Evolutionary conservation across 2,797 vertebrate genomes (phyloP).

Genomic region (Natrix natrix): DNA sequence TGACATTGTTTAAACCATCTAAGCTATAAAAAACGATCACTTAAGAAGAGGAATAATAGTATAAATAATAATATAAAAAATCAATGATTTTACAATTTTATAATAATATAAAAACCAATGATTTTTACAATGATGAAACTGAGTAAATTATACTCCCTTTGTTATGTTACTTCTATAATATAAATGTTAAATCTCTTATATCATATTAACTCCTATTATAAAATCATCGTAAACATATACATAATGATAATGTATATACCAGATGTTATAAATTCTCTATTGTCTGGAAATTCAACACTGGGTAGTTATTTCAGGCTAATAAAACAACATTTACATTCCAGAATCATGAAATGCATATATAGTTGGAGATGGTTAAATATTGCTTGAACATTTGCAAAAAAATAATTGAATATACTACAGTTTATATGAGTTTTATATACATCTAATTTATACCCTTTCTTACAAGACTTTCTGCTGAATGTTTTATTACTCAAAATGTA

Average conservation of each 20-base stretch:
- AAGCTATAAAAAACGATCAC: not conserved
- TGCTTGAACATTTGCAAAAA: slow-evolving; percentile 35
- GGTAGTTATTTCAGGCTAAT: slow-evolving; percentile 81
- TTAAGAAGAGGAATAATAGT: not conserved
- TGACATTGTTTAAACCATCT: not conserved
- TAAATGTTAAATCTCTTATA: not conserved
- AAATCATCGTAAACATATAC: slow-evolving; percentile 53
- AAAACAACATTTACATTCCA: slow-evolving; percentile 56
- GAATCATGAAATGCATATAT: slow-evolving; percentile 53
- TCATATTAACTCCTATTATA: slow-evolving; percentile 48
- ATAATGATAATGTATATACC: slow-evolving; percentile 59
- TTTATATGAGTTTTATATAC: not conserved
- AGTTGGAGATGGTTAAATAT: slow-evolving; percentile 47
- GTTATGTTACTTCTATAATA: not conserved
- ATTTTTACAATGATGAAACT: slow-evolving; percentile 52
- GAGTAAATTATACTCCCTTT: not conserved
- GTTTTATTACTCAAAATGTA: not conserved
- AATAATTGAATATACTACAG: slow-evolving; percentile 4
- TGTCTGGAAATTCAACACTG: slow-evolving; percentile 73
- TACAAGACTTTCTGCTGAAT: slow-evolving; percentile 3
- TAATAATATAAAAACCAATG: slow-evolving; percentile 17
- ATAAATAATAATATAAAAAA: not conserved
- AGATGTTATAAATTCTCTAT: slow-evolving; percentile 70
- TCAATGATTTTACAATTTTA: too few species aligned
- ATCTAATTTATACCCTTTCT: slow-evolving; percentile 7